phyloP scores from a whole-genome alignment of 2,113 vertebrate species.

The Panthera leo region DNA sequence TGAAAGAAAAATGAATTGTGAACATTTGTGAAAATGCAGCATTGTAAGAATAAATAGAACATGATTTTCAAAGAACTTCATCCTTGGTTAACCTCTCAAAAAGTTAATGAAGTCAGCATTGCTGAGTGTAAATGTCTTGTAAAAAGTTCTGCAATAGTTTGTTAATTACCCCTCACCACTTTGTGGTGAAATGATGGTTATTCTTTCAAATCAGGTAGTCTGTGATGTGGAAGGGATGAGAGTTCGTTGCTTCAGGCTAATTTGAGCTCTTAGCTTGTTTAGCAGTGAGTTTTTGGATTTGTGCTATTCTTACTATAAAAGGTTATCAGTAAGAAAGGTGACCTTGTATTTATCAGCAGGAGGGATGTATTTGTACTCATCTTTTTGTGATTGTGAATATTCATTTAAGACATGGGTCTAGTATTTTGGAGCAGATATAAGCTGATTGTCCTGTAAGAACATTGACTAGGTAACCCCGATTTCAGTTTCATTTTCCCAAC shows the following conservation, averaged over 20 bases:
- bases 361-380: not conserved
- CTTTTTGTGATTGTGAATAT: not conserved
- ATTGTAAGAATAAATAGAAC: not conserved
- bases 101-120: not conserved
- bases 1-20: conserved; percentile 25
- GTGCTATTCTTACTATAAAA: not conserved
- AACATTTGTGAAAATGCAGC: conserved; percentile 15
- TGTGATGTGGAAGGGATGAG: not conserved
- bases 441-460: not conserved
- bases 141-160: not conserved
- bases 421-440: not conserved
- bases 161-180: not conserved
- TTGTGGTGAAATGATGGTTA: not conserved
- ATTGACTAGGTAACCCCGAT: not conserved
- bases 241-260: not conserved
- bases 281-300: not conserved
- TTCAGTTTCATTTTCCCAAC: not conserved
- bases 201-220: not conserved
- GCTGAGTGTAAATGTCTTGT: not conserved
- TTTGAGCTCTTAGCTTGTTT: not conserved
- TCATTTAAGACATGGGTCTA: not conserved
- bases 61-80: not conserved
- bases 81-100: not conserved
- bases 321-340: not conserved
- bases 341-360: not conserved